Evolutionary conservation across 2,113 vertebrate genomes (phyloP), one percentile per base, ranked within the genome.

Genomic region (Callithrix jacchus): DNA sequence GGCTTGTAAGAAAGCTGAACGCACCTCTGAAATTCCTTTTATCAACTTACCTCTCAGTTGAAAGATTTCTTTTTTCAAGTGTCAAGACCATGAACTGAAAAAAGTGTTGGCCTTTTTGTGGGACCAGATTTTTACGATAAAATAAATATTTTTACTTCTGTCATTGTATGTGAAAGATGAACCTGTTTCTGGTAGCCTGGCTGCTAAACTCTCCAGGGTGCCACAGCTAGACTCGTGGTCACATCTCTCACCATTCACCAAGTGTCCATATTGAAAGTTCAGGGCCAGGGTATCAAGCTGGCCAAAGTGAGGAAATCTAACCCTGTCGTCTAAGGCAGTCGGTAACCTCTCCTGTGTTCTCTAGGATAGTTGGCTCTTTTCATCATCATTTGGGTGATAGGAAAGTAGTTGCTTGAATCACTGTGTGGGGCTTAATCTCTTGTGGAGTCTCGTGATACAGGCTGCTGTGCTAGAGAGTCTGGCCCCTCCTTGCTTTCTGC

Each of bases 131-230:
- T 96, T 80, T 98, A 93, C 97, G 96, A 96, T 93, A 86, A 95
- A 97, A 97, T 71, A 96, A 93, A 97, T 80, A 9, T 93, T 96
- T 98, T 97, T 98, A 88, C 97, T 97, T 98, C 95, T 98, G 96
- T 91, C 96, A 96, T n/a, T 97, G 89, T 97, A 83, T 96, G 64
- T 82, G 3, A 35, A 18, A 91, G 81, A 52, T 30, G 47, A 54
- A 42, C 35, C 27, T 77, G 42, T 97, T 97, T 95, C 97, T 77
- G 14, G 74, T 12, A 4, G 21, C 10, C 0, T 47, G 64, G 58
- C 86, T 93, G 45, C 40, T 61, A 1, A 66, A 25, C 42, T 61
- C 5, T 37, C 32, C 47, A 40, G 49, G 77, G 58, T 71, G 17
- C 81, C 42, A 1, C 20, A 7, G 16, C 37, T n/a, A 9, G 70